These are phyloP conservation scores for Oriolus oriolus DNA, from an alignment of 2,113 vertebrate species.

Conservation along the genomic window DNA sequence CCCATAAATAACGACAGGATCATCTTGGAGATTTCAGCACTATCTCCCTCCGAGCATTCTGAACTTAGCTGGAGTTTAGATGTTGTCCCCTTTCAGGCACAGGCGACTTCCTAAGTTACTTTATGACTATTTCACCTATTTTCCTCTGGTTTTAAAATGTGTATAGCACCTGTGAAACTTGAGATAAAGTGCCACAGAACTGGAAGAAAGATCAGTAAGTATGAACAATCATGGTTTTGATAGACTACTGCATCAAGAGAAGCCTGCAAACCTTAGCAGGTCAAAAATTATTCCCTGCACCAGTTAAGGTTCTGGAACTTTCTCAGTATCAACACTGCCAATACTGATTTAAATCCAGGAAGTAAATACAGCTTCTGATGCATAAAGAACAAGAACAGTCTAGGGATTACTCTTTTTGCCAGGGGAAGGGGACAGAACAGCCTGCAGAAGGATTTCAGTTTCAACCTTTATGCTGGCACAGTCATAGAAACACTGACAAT, in stretches of 20 bases:
- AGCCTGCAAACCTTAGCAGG: not conserved
- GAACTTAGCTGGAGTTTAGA: not conserved
- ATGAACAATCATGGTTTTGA: not conserved
- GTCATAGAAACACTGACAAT: not conserved
- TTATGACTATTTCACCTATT: not conserved
- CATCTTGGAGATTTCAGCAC: not conserved
- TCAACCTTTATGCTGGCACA: not conserved
- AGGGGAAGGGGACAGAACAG: not conserved
- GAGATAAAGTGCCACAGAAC: not conserved
- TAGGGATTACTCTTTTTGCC: not conserved
- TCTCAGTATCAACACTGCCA: not conserved
- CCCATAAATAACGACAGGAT: not conserved
- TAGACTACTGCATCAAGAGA: not conserved
- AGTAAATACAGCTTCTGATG: not conserved
- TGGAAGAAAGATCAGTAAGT: not conserved
- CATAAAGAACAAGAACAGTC: not conserved
- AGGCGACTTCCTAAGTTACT: not conserved
- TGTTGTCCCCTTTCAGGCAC: not conserved
- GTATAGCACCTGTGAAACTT: not conserved
- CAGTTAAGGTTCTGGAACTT: not conserved
- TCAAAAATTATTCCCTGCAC: not conserved
- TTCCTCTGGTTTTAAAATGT: not conserved
- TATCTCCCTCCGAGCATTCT: not conserved
- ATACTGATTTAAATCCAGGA: not conserved
- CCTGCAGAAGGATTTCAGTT: not conserved